Evolutionary conservation across 2,888 invertebrate genomes (phyloP).

Genomic region (Physocephala rufipes): DNA sequence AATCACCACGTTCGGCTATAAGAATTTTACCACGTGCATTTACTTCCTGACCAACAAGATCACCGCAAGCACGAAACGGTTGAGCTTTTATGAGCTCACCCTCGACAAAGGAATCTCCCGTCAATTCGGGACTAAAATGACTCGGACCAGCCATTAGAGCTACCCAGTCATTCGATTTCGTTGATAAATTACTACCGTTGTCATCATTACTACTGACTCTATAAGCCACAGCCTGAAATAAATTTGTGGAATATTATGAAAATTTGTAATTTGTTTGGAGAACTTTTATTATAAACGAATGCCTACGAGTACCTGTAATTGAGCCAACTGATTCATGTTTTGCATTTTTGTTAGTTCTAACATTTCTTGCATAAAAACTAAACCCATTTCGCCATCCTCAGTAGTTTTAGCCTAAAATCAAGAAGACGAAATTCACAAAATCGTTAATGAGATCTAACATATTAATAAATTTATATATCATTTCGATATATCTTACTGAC

Average conservation of each 20-base stretch:
- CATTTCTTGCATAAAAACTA: constrained; percentile 97
- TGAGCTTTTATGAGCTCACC: constrained; percentile 73
- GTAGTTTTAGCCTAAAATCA: constrained; percentile 78
- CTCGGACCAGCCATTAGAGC: constrained; percentile 84
- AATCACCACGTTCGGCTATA: constrained; percentile 89
- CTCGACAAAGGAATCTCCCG: constrained; percentile 72
- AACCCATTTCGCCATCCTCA: constrained; percentile 89
- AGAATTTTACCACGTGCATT: constrained; percentile 78
- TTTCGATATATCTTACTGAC: constrained; percentile 69
- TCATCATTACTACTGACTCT: constrained; percentile 58
- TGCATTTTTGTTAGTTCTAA: constrained; percentile 84
- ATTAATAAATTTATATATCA: too few species aligned
- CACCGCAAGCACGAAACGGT: constrained; percentile 75
- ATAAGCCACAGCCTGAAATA: constrained; percentile 63
- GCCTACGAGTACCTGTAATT: constrained; percentile 58
- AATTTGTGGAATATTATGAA: constrained; percentile 2
- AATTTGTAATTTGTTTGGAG: neutral
- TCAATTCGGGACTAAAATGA: constrained; percentile 85
- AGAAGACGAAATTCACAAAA: constrained; percentile 25
- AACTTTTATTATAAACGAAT: neutral
- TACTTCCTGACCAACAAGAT: constrained; percentile 69
- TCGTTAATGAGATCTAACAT: too few species aligned
- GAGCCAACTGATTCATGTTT: constrained; percentile 62
- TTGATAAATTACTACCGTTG: neutral
- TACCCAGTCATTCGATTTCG: constrained; percentile 61